Percentiles rank a stretch among this genome's conserved stretches.
Evolutionary conservation across 1,140 invertebrate genomes (phyloP).

Genomic region (Eubasilissa regina): DNA sequence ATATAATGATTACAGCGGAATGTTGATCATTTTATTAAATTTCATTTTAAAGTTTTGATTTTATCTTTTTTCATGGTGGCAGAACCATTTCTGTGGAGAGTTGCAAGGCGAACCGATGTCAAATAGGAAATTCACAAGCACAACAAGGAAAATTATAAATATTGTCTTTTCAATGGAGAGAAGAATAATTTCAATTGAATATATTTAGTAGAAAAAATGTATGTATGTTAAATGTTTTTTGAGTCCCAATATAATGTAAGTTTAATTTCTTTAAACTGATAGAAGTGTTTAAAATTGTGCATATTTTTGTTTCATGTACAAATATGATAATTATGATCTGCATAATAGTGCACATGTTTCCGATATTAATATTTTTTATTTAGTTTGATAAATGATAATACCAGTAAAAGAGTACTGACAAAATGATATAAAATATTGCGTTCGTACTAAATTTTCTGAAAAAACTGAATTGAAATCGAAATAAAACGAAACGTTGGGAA

Average conservation of each 20-base stretch:
- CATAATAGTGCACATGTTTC: neutral
- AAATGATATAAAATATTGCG: too few relatives aligned
- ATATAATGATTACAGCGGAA: neutral
- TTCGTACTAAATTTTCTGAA: too few relatives aligned
- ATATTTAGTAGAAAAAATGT: conserved; percentile 1
- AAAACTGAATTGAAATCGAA: neutral
- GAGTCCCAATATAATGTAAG: neutral
- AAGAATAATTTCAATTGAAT: neutral
- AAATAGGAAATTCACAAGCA: conserved; percentile 8
- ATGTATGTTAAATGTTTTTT: neutral
- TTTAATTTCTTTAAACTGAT: neutral
- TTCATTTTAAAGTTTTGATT: neutral
- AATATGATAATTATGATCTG: neutral
- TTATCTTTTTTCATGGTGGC: conserved; percentile 34
- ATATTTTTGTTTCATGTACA: neutral
- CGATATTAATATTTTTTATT: neutral
- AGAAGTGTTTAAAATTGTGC: neutral
- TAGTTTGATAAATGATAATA: too few relatives aligned
- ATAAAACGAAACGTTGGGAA: neutral
- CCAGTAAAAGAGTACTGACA: too few relatives aligned
- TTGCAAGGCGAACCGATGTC: conserved; percentile 3
- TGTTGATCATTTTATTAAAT: neutral
- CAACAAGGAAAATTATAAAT: conserved; percentile 18
- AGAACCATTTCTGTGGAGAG: conserved; percentile 32
- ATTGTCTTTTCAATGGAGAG: neutral